Base-by-base conservation (phyloP, 2,797 vertebrate species). In the Acipenser ruthenus region DNA sequence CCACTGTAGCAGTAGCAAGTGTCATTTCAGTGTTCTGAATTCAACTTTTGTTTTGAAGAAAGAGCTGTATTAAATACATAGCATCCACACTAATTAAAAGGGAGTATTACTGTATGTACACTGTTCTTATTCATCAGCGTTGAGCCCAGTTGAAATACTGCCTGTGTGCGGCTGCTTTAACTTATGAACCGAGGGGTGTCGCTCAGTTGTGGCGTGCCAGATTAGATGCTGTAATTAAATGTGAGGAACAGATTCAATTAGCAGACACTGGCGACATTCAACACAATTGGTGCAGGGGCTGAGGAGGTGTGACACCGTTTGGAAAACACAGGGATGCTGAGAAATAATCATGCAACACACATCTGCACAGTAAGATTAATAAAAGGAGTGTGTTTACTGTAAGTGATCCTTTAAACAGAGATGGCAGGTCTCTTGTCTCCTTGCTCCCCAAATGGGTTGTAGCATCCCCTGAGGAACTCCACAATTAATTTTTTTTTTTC, bases 141-240 rank as follows among this genome's bases (percentile, higher is more conserved):
- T 37, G 5, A 37, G 37, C 37, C 37, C 37, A 37, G 37, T 5
- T 37, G 37, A 37, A 37, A 37, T 37, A 37, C 37, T 37, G 37
- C 37, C 37, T 37, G 37, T 37, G 37, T 37, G 37, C 37, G 37
- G 37, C 37, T 4, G 37, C 37, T 37, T 37, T 37, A 37, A 37
- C 37, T 37, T 37, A 37, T 37, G 37, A 37, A 37, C 37, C 37
- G 37, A 37, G 37, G 37, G 53, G 3, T 55, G 53, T 55, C 53
- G n/a, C n/a, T n/a, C 53, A 55, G 10, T 55, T n/a, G 53, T 55
- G 10, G 9, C 6, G 6, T n/a, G n/a, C 9, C n/a, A n/a, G 53
- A 55, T 55, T 55, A 55, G 53, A 55, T 55, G 53, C 53, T 55
- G n/a, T 55, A 55, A 55, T 55, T 55, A 55, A 37, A 37, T 55